Base-by-base conservation (phyloP, 2,888 invertebrate genomes). In the Lithophane ornitopus region DNA sequence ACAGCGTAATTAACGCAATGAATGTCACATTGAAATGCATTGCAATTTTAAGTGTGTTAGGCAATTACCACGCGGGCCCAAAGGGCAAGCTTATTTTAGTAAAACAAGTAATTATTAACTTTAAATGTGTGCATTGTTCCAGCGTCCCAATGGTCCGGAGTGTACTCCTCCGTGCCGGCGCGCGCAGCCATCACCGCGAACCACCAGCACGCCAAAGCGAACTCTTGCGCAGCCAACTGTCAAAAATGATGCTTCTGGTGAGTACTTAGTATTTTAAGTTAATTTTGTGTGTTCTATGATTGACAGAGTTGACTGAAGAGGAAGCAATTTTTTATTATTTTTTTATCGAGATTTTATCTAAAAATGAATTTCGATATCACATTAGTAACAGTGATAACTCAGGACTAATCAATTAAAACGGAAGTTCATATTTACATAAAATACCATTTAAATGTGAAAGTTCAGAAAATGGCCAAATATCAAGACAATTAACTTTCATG, bases 81-180 rank as follows among this genome's bases (percentile, higher is more conserved):
- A 22, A 34, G 6, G 49, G 22, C 4, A 71, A n/a, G n/a, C n/a
- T n/a, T n/a, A n/a, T n/a, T n/a, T n/a, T n/a, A n/a, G n/a, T n/a
- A n/a, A n/a, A n/a, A n/a, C n/a, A n/a, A n/a, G n/a, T n/a, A n/a
- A n/a, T n/a, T 28, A 28, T 28, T n/a, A 26, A 71, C 3, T 22
- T 49, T 6, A 41, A 41, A 19, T 67, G 4, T 62, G 62, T 83
- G 0, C 22, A n/a, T 76, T 80, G 81, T 92, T 89, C 3, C 92
- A 96, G 96, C 94, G 95, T 80, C 87, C 92, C 58, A 88, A 91
- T 75, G 93, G 89, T 28, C 95, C 96, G 72, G 96, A 96, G 89
- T 95, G 95, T 86, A 93, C 94, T 52, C 90, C 95, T 80, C 96
- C 96, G 58, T 96, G 96, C 78, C 93, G 95, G 22, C 95, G 96